phyloP scores from a whole-genome alignment of 2,888 invertebrate species.

The Peribatodes rhomboidaria region DNA sequence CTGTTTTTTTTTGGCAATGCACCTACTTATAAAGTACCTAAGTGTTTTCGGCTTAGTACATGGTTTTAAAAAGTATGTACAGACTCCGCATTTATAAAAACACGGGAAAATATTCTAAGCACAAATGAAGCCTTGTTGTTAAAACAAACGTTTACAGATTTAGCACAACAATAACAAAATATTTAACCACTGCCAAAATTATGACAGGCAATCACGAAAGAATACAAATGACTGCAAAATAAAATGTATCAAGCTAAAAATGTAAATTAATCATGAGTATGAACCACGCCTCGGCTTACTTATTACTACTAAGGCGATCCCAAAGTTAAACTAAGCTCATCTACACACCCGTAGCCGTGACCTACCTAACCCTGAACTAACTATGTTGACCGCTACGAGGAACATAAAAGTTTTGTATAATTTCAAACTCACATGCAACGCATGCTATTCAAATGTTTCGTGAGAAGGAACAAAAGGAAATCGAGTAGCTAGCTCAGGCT shows the following conservation, averaged over 20 bases:
- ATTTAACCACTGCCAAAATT: neutral
- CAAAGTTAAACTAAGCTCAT: neutral
- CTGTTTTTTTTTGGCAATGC: too few species aligned
- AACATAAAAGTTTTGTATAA: neutral
- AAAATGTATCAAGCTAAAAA: neutral
- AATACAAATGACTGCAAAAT: conserved; percentile 2
- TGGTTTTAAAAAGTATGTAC: too few species aligned
- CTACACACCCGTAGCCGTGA: conserved; percentile 22
- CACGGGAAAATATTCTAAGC: neutral
- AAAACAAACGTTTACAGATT: neutral
- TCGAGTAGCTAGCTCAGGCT: too few species aligned
- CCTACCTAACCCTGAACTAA: conserved; percentile 19
- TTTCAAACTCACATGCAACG: neutral
- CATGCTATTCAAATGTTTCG: neutral
- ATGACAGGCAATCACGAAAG: conserved; percentile 17
- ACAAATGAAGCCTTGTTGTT: too few species aligned
- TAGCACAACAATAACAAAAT: neutral
- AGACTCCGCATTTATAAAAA: neutral
- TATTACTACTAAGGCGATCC: conserved; percentile 13
- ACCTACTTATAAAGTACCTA: too few species aligned
- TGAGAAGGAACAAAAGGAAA: too few species aligned
- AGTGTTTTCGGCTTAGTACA: too few species aligned
- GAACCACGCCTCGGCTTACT: conserved; percentile 23
- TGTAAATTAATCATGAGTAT: neutral
- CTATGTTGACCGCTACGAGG: neutral